These are phyloP conservation scores for Todus mexicanus DNA, from an alignment of 2,797 vertebrate species.

Conservation along the genomic window DNA sequence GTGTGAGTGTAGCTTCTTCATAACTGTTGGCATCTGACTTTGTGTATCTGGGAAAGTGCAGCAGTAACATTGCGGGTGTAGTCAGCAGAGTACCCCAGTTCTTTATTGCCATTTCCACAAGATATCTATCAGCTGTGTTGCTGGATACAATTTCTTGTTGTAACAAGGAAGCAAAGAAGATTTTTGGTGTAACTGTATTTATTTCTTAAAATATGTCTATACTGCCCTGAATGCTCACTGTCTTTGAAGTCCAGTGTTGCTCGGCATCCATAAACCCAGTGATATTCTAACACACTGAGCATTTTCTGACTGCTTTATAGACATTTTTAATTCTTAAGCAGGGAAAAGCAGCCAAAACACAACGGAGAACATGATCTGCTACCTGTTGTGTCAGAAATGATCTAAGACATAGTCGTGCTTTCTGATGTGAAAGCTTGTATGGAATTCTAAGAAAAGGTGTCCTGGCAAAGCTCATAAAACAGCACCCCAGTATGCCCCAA, in stretches of 20 bases:
- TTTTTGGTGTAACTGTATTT: background rate
- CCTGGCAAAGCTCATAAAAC: background rate
- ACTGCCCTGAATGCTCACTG: background rate
- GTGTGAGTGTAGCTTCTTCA: background rate
- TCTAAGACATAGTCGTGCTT: background rate
- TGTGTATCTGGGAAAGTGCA: background rate
- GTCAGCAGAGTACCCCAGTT: background rate
- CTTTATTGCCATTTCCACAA: background rate
- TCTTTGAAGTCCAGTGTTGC: background rate
- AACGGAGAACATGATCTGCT: background rate
- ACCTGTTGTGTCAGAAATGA: background rate
- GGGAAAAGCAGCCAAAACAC: background rate
- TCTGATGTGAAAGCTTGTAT: background rate
- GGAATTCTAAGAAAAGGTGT: background rate
- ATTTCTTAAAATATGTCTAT: background rate
- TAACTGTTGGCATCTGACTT: rapidly evolving
- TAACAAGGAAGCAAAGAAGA: background rate
- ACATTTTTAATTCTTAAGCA: background rate
- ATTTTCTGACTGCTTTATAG: background rate
- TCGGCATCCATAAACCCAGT: background rate
- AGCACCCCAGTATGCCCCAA: background rate
- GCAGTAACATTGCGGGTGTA: background rate
- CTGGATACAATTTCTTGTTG: background rate
- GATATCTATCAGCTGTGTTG: background rate
- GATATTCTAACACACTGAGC: background rate